Conservation (phyloP, 2,113 vertebrate species). For the Poicephalus gulielmi region DNA sequence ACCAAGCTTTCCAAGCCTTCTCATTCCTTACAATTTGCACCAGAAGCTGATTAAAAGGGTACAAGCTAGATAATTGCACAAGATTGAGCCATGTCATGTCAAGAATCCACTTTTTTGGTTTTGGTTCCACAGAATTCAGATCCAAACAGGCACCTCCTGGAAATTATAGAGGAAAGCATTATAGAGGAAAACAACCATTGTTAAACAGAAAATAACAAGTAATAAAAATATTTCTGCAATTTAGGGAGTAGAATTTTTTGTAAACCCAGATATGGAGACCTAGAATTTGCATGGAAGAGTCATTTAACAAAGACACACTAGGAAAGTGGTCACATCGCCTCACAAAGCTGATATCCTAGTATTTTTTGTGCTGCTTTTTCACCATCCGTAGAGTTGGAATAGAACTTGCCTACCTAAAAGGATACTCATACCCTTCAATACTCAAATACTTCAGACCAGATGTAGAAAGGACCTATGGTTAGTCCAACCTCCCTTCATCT, state of each 20-base stretch:
- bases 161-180: background rate
- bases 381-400: background rate
- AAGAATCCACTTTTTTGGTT: constrained; percentile 85
- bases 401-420: background rate
- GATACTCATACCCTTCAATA: background rate
- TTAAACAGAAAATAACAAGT: background rate
- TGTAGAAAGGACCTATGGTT: background rate
- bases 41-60: constrained; percentile 77
- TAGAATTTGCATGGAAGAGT: background rate
- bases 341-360: background rate
- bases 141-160: constrained; percentile 84
- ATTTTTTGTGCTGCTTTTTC: background rate
- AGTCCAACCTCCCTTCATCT: background rate
- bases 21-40: constrained; percentile 78
- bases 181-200: background rate
- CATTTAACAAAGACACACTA: background rate
- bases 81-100: constrained; percentile 86
- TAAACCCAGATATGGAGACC: background rate
- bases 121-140: constrained; percentile 81
- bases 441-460: background rate
- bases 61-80: constrained; percentile 80
- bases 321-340: background rate
- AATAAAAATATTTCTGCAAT: background rate
- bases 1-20: constrained; percentile 82
- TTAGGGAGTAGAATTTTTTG: background rate